Percentiles rank a stretch among this genome's conserved stretches.
Conservation (phyloP, 92 coral and sea anemone genomes). For the Palythoa caribaeorum region DNA sequence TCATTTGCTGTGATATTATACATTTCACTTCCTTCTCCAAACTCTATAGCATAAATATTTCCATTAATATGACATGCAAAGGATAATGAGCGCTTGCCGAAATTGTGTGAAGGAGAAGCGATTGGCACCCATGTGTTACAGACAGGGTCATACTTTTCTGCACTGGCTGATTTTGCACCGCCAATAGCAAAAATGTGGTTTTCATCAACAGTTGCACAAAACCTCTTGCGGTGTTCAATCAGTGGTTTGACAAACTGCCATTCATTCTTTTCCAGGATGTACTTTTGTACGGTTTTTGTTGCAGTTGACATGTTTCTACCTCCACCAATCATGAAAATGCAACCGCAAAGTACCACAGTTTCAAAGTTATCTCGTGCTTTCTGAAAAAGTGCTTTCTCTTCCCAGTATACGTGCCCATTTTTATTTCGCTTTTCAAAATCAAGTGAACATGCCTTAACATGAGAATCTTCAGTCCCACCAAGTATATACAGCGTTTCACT, state of each 20-base stretch:
- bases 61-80: slow-evolving; percentile 44
- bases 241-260: slow-evolving; percentile 71
- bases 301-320: slow-evolving; percentile 24
- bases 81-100: not conserved
- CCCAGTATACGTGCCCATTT: slow-evolving; percentile 53
- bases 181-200: slow-evolving; percentile 68
- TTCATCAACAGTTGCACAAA: slow-evolving; percentile 65
- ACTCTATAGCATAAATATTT: slow-evolving; percentile 72
- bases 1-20: slow-evolving; percentile 41
- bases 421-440: slow-evolving; percentile 45
- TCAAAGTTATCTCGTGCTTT: slow-evolving; percentile 56
- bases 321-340: slow-evolving; percentile 78
- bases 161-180: slow-evolving; percentile 59
- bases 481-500: slow-evolving; percentile 67
- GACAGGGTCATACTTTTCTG: slow-evolving; percentile 65
- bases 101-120: slow-evolving; percentile 53
- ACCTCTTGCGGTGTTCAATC: slow-evolving; percentile 46
- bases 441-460: slow-evolving; percentile 58
- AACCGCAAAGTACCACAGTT: slow-evolving; percentile 49
- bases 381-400: slow-evolving; percentile 56
- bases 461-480: slow-evolving; percentile 59
- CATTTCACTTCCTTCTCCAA: slow-evolving; percentile 54
- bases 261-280: slow-evolving; percentile 49
- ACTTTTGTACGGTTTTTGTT: slow-evolving; percentile 69
- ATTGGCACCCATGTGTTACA: slow-evolving; percentile 65